Evolutionary conservation across 2,113 vertebrate species (phyloP), one percentile per base, ranked within the genome.

Genomic region (Vidua macroura): DNA sequence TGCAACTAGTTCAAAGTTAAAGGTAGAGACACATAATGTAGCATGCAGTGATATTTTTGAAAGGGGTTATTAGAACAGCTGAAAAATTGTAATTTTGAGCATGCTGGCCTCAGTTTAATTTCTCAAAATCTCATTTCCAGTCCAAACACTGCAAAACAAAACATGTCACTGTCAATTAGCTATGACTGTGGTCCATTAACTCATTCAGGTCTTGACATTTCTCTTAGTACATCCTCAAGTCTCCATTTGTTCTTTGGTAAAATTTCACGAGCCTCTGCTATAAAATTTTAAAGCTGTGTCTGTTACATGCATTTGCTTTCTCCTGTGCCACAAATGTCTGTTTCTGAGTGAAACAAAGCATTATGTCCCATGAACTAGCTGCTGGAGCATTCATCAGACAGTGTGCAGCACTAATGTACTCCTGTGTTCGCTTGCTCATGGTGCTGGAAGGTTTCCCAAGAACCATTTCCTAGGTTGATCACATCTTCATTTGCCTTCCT

Each of bases 391-490:
- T 72, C 83, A 92, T 92, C 90, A 96, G 93, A 59, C 48, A n/a
- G 52, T 3, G 27, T 4, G 11, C 72, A 1, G 6, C 51, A 41
- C 76, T 96, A 96, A 94, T 90, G 90, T 10, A 2, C 37, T 95
- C 68, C 55, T 59, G 72, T 55, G 44, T 72, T 96, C 6, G 0
- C 90, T 88, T 95, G 79, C 85, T 90, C 44, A 76, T 2, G 9
- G 44, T 5, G 27, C 80, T 96, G 95, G 95, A 96, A 90, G 7
- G 6, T 46, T 96, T 92, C 92, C 90, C 80, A 84, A 86, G 55
- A 96, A 51, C 64, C 55, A 92, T 96, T 96, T 96, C 83, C 94
- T 96, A 92, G 46, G 60, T 76, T 95, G 88, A 88, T 93, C 90
- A 83, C 80, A 86, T 94, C 86, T 93, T 92, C 76, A 73, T 93